Evolutionary conservation across 1,140 invertebrate species (phyloP), one percentile per base, ranked within the genome.

Genomic region (Drosophila miranda): DNA sequence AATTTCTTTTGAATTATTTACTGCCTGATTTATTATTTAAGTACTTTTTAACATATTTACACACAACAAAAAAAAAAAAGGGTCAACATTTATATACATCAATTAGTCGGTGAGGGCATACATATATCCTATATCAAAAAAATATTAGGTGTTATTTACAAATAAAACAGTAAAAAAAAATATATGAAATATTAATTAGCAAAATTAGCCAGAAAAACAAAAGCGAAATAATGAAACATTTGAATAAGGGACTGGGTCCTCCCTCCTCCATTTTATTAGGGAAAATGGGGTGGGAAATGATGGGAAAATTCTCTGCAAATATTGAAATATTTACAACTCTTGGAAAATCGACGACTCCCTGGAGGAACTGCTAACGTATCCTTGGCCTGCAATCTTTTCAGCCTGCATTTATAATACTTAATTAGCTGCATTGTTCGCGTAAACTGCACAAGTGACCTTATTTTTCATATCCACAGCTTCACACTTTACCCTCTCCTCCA

Each of bases 401-500:
- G 72, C 57, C 44, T 77, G 73, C 67, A 78, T 84, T 73, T 73
- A 84, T 76, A 74, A 86, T 84, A 75, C 81, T 84, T 84, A 84
- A 84, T 84, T 84, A 84, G 80, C 77, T 80, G 68, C 77, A 84
- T 84, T 84, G 81, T 84, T 77, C 62, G 28, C 60, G 79, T 75
- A 77, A 82, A 81, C 72, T 61, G 64, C 77, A 75, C 55, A 45
- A 56, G 70, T 64, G 77, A 79, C 60, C 75, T 78, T 72, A 75
- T 61, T 75, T 60, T 38, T 38, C 34, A 38, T 13, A 13, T 38
- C 4, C 34, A 9, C 9, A 4, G 23, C 34, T 11, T 2, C 11
- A 9, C 30, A 34, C 30, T 11, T 34, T 34, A 9, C 30, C 9
- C 34, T 38, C 11, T 11, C 4, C 0, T 11, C 34, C 23, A 4